Percentiles rank a stretch among this genome's conserved stretches.
Conservation (phyloP, 2,113 vertebrate genomes). For the Tachysurus vachellii region DNA sequence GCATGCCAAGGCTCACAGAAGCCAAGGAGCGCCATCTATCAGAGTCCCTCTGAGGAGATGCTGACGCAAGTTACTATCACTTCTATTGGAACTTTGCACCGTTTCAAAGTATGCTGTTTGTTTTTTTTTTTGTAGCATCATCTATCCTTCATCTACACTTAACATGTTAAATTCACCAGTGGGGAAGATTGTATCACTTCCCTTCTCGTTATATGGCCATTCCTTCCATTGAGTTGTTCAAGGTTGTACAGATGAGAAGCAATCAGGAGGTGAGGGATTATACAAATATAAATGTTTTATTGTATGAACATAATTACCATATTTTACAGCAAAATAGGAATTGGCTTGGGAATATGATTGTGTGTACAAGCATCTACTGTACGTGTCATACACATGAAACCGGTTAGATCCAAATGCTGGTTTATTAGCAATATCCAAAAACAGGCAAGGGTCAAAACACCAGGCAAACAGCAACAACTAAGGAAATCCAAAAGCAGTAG, state of each 20-base stretch:
- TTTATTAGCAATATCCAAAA: too few relatives aligned
- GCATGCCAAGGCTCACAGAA: conserved; percentile 66
- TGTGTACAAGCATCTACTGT: background rate
- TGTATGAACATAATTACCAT: background rate
- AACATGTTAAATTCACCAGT: conserved; percentile 8
- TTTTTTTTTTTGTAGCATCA: background rate
- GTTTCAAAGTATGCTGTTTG: background rate
- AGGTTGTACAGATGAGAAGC: conserved; percentile 30
- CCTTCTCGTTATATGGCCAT: conserved; percentile 34
- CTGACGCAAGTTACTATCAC: background rate
- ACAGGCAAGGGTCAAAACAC: too few relatives aligned
- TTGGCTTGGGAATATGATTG: background rate
- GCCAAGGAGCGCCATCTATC: conserved; percentile 68
- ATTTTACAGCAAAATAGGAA: background rate
- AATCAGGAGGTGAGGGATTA: background rate
- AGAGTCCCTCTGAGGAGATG: conserved; percentile 49
- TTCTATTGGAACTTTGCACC: background rate
- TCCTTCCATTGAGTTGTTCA: conserved; percentile 35
- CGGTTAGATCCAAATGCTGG: too few relatives aligned
- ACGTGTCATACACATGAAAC: too few relatives aligned
- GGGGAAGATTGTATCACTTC: conserved; percentile 29
- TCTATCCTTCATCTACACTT: background rate
- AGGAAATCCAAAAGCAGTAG: too few relatives aligned
- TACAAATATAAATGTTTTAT: background rate
- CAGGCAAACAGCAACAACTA: too few relatives aligned